A percentile compares a stretch with the other conserved stretches of the same genome.
These are phyloP conservation scores for Erebia ligea DNA, from an alignment of 2,888 invertebrate genomes.

Conservation along the genomic window DNA sequence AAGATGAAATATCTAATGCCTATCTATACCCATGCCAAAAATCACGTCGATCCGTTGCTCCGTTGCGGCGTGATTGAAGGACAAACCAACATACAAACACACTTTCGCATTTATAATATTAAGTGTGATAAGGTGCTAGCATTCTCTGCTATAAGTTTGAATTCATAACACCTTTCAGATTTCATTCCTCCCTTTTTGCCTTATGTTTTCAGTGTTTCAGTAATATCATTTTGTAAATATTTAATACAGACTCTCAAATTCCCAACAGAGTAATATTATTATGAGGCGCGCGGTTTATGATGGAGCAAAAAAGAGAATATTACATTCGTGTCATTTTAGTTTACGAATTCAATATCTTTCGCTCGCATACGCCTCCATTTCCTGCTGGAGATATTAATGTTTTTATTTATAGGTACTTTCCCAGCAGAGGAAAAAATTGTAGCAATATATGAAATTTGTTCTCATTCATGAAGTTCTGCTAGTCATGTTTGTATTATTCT, in stretches of 20 bases:
- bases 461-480: slow-evolving; percentile 4
- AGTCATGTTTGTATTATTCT: background rate
- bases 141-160: no score
- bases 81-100: no score
- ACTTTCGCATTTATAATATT: no score
- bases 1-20: no score
- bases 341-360: slow-evolving; percentile 33
- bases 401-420: slow-evolving; percentile 23
- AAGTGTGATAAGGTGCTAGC: no score
- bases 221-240: background rate
- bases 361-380: slow-evolving; percentile 19
- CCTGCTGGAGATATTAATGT: slow-evolving; percentile 25
- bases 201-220: background rate
- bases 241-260: slow-evolving; percentile 10
- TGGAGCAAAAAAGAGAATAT: slow-evolving; percentile 31
- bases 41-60: no score
- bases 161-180: no score
- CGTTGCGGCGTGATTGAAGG: no score
- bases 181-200: no score
- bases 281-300: slow-evolving; percentile 16
- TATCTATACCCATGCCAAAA: no score
- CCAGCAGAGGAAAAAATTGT: slow-evolving; percentile 6
- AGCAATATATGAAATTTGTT: slow-evolving; percentile 21
- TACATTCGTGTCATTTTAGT: slow-evolving; percentile 33
- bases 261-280: slow-evolving; percentile 16